Conservation (phyloP, 2,888 invertebrate genomes). For the Blastobasis lacticolella region DNA sequence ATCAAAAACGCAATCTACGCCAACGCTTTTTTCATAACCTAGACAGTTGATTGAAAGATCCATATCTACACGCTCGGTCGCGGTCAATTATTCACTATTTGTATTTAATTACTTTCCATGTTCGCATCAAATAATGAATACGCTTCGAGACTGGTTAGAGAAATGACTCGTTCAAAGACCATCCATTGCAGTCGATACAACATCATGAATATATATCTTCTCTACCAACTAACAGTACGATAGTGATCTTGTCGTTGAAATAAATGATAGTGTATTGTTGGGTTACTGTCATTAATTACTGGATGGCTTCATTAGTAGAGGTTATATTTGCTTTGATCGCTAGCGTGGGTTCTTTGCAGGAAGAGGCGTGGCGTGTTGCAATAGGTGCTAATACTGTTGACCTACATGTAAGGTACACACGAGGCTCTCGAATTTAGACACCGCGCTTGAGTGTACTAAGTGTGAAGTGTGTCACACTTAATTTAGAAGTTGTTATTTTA, state of each 20-base stretch:
- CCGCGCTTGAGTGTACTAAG: constrained; percentile 24
- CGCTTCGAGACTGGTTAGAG: constrained; percentile 18
- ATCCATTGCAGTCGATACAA: constrained; percentile 12
- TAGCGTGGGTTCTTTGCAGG: constrained; percentile 58
- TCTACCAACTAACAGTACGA: constrained; percentile 16
- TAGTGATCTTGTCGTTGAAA: constrained; percentile 25
- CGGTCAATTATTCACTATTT: constrained; percentile 29
- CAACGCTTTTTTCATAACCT: constrained; percentile 17
- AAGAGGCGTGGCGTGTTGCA: constrained; percentile 34
- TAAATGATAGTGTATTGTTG: constrained; percentile 32
- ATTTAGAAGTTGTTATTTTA: not conserved
- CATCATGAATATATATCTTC: constrained; percentile 14
- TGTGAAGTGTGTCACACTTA: constrained; percentile 9
- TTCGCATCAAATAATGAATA: constrained; percentile 25
- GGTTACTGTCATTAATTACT: constrained; percentile 31
- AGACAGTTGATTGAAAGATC: constrained; percentile 45
- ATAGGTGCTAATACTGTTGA: constrained; percentile 54
- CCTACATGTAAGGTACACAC: constrained; percentile 32
- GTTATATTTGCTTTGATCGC: constrained; percentile 25
- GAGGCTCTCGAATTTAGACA: constrained; percentile 17
- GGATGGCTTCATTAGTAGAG: constrained; percentile 45
- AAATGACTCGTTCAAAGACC: constrained; percentile 8
- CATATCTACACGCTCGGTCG: constrained; percentile 23
- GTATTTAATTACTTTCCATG: constrained; percentile 36
- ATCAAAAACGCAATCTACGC: constrained; percentile 16